Percentiles rank a stretch among this genome's conserved stretches.
Conservation (phyloP, 2,113 vertebrate genomes). For the Oncorhynchus mykiss region DNA sequence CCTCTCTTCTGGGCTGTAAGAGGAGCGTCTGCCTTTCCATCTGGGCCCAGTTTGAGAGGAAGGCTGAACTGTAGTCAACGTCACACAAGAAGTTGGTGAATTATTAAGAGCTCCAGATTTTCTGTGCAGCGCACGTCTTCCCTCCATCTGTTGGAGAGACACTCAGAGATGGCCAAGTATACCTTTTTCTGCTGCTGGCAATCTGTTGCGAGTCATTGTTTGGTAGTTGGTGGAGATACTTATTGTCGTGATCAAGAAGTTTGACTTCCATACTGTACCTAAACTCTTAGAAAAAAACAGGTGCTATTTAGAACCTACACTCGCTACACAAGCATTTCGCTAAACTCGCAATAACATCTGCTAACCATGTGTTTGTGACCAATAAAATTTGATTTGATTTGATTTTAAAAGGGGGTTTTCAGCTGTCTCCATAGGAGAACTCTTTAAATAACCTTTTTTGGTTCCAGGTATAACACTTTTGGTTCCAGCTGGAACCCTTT, state of each 20-base stretch:
- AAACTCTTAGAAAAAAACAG: too few species aligned
- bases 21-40: constrained; percentile 78
- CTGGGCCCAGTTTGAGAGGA: constrained; percentile 74
- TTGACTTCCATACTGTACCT: constrained; percentile 35
- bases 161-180: constrained; percentile 67
- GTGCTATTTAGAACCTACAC: too few species aligned
- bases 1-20: constrained; percentile 60
- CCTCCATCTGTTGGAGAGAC: constrained; percentile 76
- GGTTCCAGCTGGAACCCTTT: too few species aligned
- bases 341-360: too few species aligned
- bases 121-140: constrained; percentile 74
- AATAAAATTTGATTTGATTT: too few species aligned
- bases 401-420: too few species aligned
- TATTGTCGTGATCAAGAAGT: constrained; percentile 63
- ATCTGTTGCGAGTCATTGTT: constrained; percentile 72
- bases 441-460: too few species aligned
- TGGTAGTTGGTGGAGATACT: constrained; percentile 55
- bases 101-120: constrained; percentile 82
- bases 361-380: too few species aligned
- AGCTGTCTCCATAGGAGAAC: too few species aligned
- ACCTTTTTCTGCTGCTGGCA: constrained; percentile 70
- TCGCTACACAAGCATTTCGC: too few species aligned
- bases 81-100: constrained; percentile 80
- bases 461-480: too few species aligned
- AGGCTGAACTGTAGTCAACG: constrained; percentile 78